Base-by-base conservation (phyloP, 2,797 vertebrate species). In the Enteromius paludinosus region DNA sequence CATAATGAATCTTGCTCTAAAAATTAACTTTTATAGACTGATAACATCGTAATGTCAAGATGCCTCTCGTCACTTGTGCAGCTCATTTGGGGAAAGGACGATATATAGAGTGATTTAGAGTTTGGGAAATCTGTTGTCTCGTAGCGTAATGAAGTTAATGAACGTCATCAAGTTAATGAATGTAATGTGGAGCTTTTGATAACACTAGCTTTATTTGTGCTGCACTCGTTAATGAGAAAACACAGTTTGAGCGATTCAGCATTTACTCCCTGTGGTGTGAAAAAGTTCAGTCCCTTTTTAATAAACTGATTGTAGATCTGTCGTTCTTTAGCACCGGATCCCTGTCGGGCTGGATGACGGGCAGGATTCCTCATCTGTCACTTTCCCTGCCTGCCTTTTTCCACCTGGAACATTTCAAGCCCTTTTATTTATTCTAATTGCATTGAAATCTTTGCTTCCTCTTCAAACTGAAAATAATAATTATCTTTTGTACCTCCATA, bases 151-250 rank as follows among this genome's bases (percentile, higher is more conserved):
- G 62, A 62, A 45, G 54, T 72, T 83, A 77, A 85, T 83, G 78
- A 81, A 35, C 78, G 28, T 41, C 74, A 83, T 83, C 62, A 70
- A 43, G 65, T 70, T 82, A 83, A 88, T 82, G 85, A 82, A 77
- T 0, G 18, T 38, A 82, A 65, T 11, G 5, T 52, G n/a, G n/a
- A 45, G 47, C 20, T 8, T 52, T 70, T 47, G 20, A 41, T 49
- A 20, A 45, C 7, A 23, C 65, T 59, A 45, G 18, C 76, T 52
- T 12, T 69, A 64, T 68, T 28, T 68, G 59, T 41, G 49, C 28
- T 68, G 52, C 72, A 28, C 15, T 23, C 18, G 43, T 70, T 83
- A 81, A 83, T 83, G 66, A 83, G 43, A 65, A 65, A 71, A 65
- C n/a, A 5, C 54, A 43, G 11, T 43, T 18, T 56, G 73, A 64